Conservation (phyloP, 2,888 invertebrate species). For the Frankliniella fusca region DNA sequence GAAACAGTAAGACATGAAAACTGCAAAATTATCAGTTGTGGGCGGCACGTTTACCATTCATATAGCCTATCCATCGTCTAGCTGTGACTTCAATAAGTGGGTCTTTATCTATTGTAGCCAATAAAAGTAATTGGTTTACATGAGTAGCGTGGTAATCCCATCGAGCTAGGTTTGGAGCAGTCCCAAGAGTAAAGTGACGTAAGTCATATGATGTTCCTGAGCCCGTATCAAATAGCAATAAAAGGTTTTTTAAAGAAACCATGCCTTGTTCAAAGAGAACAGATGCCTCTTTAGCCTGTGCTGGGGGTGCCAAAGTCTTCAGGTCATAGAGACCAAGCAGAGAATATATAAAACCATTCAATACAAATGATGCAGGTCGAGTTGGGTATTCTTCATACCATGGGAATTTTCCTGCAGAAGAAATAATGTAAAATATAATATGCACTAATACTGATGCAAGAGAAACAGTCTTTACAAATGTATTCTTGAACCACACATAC, state of each 20-base stretch:
- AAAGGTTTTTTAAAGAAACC: constrained; percentile 77
- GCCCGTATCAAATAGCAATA: constrained; percentile 91
- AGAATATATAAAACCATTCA: constrained; percentile 98
- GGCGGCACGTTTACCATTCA: constrained; percentile 88
- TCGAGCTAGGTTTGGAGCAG: constrained; percentile 89
- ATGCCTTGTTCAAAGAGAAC: constrained; percentile 79
- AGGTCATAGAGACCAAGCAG: constrained; percentile 85
- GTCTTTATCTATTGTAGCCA: constrained; percentile 80
- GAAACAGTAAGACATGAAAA: background rate
- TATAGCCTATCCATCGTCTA: constrained; percentile 89
- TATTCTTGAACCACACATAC: constrained; percentile 48
- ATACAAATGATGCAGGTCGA: constrained; percentile 85
- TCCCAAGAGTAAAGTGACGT: constrained; percentile 83
- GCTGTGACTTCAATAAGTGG: constrained; percentile 78
- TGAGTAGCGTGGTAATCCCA: constrained; percentile 99
- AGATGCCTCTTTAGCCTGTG: constrained; percentile 66
- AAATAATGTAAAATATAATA: too few relatives aligned
- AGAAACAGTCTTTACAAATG: too few relatives aligned
- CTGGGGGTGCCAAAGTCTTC: constrained; percentile 70
- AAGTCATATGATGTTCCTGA: constrained; percentile 95
- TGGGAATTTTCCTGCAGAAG: constrained; percentile 34
- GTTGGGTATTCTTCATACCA: constrained; percentile 99
- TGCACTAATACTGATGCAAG: background rate
- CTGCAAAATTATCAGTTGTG: constrained; percentile 66
- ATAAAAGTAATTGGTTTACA: constrained; percentile 85